Conservation (phyloP, 2,888 invertebrate genomes). For the Chymomyza amoena region DNA sequence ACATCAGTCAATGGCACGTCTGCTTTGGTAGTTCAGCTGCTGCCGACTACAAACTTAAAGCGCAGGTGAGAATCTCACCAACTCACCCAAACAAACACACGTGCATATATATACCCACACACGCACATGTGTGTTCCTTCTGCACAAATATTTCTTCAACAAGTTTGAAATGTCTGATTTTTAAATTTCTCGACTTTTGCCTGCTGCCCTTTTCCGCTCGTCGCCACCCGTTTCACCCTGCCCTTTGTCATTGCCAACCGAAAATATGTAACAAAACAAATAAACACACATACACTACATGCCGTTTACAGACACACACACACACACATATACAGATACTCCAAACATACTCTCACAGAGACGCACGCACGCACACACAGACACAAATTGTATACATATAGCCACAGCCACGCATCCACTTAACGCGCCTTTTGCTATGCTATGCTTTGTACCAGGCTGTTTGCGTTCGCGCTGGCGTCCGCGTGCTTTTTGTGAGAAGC, state of each 20-base stretch:
- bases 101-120: not conserved
- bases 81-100: not conserved
- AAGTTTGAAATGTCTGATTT: conserved; percentile 68
- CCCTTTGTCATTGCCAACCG: conserved; percentile 15
- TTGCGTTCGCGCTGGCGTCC: conserved; percentile 16
- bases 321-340: not conserved
- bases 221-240: conserved; percentile 2
- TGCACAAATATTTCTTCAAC: conserved; percentile 64
- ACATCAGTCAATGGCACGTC: not conserved
- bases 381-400: not conserved
- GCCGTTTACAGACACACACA: not conserved
- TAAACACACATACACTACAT: conserved; percentile 44
- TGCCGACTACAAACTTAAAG: conserved; percentile 23
- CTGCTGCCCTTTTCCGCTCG: not conserved
- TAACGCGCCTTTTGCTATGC: conserved; percentile 25
- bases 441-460: not conserved
- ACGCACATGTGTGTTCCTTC: conserved; percentile 1
- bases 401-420: conserved; percentile 38
- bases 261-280: conserved; percentile 60
- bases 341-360: conserved; percentile 7
- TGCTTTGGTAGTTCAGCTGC: conserved; percentile 22
- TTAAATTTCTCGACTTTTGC: conserved; percentile 62
- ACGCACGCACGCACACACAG: conserved; percentile 11
- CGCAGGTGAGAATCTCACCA: conserved; percentile 42
- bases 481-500: conserved; percentile 34